phyloP scores from a whole-genome alignment of 2,888 invertebrate genomes.

The Bruchidius siliquastri region DNA sequence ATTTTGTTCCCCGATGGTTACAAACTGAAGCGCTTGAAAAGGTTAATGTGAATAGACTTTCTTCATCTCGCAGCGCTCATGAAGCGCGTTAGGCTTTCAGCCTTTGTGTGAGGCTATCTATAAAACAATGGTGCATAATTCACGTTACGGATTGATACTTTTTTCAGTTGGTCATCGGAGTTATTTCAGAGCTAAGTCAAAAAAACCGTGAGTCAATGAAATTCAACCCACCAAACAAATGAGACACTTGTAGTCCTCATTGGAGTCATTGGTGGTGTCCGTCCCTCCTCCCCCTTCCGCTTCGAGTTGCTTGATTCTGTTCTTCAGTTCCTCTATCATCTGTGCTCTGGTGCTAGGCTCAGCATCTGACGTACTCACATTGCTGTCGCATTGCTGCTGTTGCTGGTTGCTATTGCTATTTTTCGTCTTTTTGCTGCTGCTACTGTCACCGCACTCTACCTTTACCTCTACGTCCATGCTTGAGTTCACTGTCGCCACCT shows the following conservation, averaged over 20 bases:
- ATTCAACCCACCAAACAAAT: constrained; percentile 71
- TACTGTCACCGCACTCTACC: constrained; percentile 30
- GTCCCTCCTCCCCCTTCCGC: constrained; percentile 40
- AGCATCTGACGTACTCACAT: constrained; percentile 48
- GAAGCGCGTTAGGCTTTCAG: too few species aligned
- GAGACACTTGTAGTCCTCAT: constrained; percentile 64
- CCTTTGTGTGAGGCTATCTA: too few species aligned
- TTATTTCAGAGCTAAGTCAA: too few species aligned
- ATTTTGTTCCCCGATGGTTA: too few species aligned
- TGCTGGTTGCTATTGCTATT: not conserved
- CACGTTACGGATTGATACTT: too few species aligned
- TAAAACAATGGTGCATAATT: too few species aligned
- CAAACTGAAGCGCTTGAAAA: too few species aligned
- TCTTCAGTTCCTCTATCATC: constrained; percentile 55
- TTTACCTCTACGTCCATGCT: constrained; percentile 46
- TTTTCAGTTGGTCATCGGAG: too few species aligned
- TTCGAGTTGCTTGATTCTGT: constrained; percentile 55
- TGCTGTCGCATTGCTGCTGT: constrained; percentile 46
- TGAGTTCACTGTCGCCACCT: constrained; percentile 45
- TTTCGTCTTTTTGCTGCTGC: constrained; percentile 11
- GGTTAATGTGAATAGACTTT: too few species aligned
- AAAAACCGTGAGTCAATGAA: too few species aligned
- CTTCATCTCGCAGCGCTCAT: too few species aligned
- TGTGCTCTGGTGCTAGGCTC: constrained; percentile 48
- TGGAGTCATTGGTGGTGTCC: constrained; percentile 27